Base-by-base conservation (phyloP, 2,113 vertebrate genomes). In the Lynx canadensis region DNA sequence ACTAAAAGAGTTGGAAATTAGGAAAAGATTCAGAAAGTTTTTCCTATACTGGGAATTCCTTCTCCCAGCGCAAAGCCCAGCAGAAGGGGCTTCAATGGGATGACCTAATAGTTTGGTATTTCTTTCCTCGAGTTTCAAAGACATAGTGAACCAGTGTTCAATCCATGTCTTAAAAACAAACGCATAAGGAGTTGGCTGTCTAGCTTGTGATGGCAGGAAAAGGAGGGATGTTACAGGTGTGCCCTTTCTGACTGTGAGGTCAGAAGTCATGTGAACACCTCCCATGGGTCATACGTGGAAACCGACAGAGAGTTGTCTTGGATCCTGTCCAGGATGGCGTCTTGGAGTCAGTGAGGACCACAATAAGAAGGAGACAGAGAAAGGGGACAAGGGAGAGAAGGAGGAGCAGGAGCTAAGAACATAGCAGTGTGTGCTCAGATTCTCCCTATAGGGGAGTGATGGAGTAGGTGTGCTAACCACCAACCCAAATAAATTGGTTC, bases 401-500 rank as follows among this genome's bases (percentile, higher is more conserved):
- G 65, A 60, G 45, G 10, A 19, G 16, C 13, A 29, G 71, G 8
- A 4, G 21, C 18, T 45, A 23, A 41, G 27, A 48, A 38, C 7
- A 12, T 5, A 1, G 1, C 14, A 1, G 19, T 25, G n/a, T 52
- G 33, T 21, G 25, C 29, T 33, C 8, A 38, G 31, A 11, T 15
- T 6, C 50, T 36, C 52, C 14, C 3, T 0, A 2, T 0, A 23
- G 48, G 69, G 23, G 18, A 7, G 7, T 12, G 13, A n/a, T 0
- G 9, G 18, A 1, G 11, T 13, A 21, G 27, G 1, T n/a, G 63
- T 8, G 27, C 29, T 29, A 15, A 31, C 18, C 11, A 1, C 29
- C 55, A 25, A 4, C 1, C 9, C 3, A 9, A 57, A 18, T 2
- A 18, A 21, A 4, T 1, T 4, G 9, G 31, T 7, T 80, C 36